A percentile compares a stretch with the other conserved stretches of the same genome.
phyloP scores from a whole-genome alignment of 2,888 invertebrate genomes.

The Azorinus chamasolen region DNA sequence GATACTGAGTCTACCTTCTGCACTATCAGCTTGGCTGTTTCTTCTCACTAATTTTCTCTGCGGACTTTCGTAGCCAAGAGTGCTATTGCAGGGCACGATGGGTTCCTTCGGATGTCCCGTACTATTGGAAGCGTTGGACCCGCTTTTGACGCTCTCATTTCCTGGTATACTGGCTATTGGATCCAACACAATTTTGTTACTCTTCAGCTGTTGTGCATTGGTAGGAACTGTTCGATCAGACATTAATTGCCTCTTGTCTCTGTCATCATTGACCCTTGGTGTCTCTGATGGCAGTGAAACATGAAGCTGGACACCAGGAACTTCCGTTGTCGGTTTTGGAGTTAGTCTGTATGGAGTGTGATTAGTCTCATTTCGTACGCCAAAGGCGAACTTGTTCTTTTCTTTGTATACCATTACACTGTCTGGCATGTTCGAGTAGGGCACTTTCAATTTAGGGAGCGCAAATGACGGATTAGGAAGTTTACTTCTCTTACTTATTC shows the following conservation, averaged over 20 bases:
- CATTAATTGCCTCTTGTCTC: too few relatives aligned
- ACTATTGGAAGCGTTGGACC: too few relatives aligned
- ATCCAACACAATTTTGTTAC: neutral
- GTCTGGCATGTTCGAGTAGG: conserved; percentile 72
- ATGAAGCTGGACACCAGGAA: neutral
- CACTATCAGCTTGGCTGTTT: neutral
- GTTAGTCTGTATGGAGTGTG: conserved; percentile 49
- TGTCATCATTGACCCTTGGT: too few relatives aligned
- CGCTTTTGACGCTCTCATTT: neutral
- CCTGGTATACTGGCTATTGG: neutral
- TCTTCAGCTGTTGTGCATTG: neutral
- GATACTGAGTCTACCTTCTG: conserved; percentile 46
- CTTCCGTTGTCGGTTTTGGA: conserved; percentile 28
- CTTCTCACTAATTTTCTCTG: neutral
- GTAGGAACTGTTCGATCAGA: too few relatives aligned
- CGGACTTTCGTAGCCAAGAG: neutral
- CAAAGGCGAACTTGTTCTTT: conserved; percentile 68
- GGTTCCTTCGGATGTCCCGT: too few relatives aligned
- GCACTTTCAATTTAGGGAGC: conserved; percentile 63
- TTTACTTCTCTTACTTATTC: conserved; percentile 72
- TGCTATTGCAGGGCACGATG: neutral
- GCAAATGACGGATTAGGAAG: conserved; percentile 63
- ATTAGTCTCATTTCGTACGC: conserved; percentile 43
- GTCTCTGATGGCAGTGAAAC: too few relatives aligned
- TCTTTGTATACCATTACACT: conserved; percentile 68